Percentiles rank a stretch among this genome's conserved stretches.
Conservation (phyloP, 1,140 invertebrate genomes). For the Carposina sasakii region DNA sequence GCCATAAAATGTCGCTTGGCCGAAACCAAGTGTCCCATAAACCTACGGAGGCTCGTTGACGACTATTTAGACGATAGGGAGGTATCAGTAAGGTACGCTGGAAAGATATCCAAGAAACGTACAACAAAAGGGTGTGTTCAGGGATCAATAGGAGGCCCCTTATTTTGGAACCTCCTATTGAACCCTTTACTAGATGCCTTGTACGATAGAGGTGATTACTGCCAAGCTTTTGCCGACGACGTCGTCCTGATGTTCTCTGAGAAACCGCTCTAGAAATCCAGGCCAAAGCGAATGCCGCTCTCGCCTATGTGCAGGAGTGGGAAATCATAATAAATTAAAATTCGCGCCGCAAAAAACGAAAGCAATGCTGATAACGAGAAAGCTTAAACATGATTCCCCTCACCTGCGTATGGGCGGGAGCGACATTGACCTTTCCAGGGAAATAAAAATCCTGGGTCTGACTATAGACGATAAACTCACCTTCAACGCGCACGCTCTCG, state of each 20-base stretch:
- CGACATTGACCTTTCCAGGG: no score
- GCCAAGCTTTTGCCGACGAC: background rate
- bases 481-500: no score
- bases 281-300: background rate
- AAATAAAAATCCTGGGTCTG: no score
- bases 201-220: background rate
- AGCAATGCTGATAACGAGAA: no score
- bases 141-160: background rate
- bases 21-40: background rate
- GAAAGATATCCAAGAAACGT: background rate
- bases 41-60: background rate
- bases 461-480: no score
- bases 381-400: no score
- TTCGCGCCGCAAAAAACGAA: no score
- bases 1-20: no score
- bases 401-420: no score
- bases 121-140: conserved; percentile 4
- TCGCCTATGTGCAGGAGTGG: no score
- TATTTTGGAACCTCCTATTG: background rate
- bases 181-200: background rate
- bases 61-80: background rate
- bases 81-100: conserved; percentile 2
- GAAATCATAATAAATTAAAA: no score
- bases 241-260: background rate
- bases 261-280: background rate